A percentile compares a stretch with the other conserved stretches of the same genome.
Evolutionary conservation across 2,797 vertebrate species (phyloP).

Genomic region (Clarias pachynema): DNA sequence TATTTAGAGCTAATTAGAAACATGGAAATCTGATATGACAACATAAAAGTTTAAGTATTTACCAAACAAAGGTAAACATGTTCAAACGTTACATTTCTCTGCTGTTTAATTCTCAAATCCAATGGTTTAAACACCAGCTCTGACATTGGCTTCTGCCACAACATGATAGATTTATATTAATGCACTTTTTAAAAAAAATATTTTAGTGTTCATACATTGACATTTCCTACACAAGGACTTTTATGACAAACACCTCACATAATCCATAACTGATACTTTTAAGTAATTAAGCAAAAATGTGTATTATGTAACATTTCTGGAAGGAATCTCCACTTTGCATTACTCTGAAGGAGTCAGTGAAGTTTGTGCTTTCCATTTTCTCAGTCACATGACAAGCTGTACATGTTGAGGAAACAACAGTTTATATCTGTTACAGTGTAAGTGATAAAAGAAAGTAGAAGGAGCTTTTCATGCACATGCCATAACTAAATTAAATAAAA

Average conservation of each 20-base stretch:
- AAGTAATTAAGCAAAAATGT: not conserved
- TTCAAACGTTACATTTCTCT: not conserved
- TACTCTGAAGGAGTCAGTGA: not conserved
- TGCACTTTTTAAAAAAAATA: not conserved
- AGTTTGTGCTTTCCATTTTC: not conserved
- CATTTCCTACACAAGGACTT: not conserved
- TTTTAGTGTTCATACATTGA: not conserved
- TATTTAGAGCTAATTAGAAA: constrained; percentile 31
- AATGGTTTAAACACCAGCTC: not conserved
- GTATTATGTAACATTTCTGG: not conserved
- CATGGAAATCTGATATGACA: not conserved
- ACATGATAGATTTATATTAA: not conserved
- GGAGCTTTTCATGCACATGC: not conserved
- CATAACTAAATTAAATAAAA: not conserved
- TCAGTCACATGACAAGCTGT: not conserved
- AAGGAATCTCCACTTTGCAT: not conserved
- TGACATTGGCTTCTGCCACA: not conserved
- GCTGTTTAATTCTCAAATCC: not conserved
- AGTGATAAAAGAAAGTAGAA: not conserved
- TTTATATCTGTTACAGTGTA: not conserved
- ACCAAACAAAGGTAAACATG: not conserved
- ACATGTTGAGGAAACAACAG: not conserved
- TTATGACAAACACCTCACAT: no score
- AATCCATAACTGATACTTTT: not conserved
- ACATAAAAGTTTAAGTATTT: constrained; percentile 4